Percentiles rank a stretch among this genome's conserved stretches.
These are phyloP conservation scores for Antrozous pallidus DNA, from an alignment of 2,797 vertebrate species.

Conservation along the genomic window DNA sequence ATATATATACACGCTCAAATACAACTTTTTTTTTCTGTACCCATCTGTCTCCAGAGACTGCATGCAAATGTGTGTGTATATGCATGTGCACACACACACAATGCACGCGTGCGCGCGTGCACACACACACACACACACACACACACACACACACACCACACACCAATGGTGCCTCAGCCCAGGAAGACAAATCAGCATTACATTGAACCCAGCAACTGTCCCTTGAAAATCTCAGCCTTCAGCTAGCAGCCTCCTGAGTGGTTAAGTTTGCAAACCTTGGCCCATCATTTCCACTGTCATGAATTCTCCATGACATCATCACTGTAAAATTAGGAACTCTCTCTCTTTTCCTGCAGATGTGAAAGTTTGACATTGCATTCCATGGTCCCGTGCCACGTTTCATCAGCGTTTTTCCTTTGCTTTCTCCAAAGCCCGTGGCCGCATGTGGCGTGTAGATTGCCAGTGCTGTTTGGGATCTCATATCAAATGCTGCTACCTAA, in stretches of 20 bases:
- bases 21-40: conserved; percentile 4
- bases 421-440: conserved; percentile 87
- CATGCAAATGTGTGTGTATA: neutral
- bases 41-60: neutral
- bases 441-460: conserved; percentile 87
- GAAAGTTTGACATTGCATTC: conserved; percentile 95
- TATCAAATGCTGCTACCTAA: conserved; percentile 92
- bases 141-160: neutral
- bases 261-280: conserved; percentile 84
- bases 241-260: conserved; percentile 65
- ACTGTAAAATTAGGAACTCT: conserved; percentile 94
- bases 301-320: conserved; percentile 94
- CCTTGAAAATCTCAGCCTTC: neutral
- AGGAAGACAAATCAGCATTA: conserved; percentile 25
- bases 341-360: conserved; percentile 96
- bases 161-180: neutral
- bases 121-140: too few species aligned
- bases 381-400: conserved; percentile 94
- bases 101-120: too few species aligned
- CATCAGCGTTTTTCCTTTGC: conserved; percentile 91
- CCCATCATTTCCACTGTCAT: conserved; percentile 88
- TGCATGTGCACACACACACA: neutral
- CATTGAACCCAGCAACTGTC: neutral
- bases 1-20: neutral
- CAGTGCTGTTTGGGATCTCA: conserved; percentile 87